Conservation (phyloP, 2,797 vertebrate genomes). For the Macropodus opercularis region DNA sequence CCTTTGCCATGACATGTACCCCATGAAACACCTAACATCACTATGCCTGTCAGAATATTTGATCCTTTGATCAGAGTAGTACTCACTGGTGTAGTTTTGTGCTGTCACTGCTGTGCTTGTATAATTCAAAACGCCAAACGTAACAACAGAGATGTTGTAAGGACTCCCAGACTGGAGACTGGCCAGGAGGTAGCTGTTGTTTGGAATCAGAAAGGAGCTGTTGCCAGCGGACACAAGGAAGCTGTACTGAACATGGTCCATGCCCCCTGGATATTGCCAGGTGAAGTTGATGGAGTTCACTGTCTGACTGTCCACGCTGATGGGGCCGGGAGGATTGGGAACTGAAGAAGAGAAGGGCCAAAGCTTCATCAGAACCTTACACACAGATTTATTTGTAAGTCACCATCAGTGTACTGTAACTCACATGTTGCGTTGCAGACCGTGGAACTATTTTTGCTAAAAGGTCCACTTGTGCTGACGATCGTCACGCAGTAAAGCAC, state of each 20-base stretch:
- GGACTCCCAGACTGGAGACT: constrained; percentile 54
- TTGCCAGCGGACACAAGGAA: constrained; percentile 45
- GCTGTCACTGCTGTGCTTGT: constrained; percentile 52
- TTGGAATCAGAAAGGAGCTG: rapidly evolving
- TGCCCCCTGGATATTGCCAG: constrained; percentile 67
- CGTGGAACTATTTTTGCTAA: rapidly evolving
- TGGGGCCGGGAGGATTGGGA: constrained; percentile 72
- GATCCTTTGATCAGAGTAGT: background rate
- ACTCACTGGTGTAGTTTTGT: constrained; percentile 74
- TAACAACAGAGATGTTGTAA: constrained; percentile 50
- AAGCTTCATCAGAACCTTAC: background rate
- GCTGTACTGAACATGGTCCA: constrained; percentile 49
- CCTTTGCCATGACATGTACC: background rate
- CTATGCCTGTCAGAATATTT: background rate
- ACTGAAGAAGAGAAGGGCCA: constrained; percentile 49
- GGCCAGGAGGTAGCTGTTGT: constrained; percentile 24
- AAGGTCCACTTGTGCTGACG: constrained; percentile 47
- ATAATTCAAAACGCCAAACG: constrained; percentile 55
- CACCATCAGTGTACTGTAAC: constrained; percentile 25
- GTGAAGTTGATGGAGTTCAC: constrained; percentile 61
- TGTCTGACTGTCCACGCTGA: constrained; percentile 47
- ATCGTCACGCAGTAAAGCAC: constrained; percentile 55
- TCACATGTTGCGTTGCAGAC: constrained; percentile 74
- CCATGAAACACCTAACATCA: constrained; percentile 3
- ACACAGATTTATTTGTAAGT: background rate